Evolutionary conservation across 2,888 invertebrate genomes (phyloP).

Genomic region (Octonoba sinensis): DNA sequence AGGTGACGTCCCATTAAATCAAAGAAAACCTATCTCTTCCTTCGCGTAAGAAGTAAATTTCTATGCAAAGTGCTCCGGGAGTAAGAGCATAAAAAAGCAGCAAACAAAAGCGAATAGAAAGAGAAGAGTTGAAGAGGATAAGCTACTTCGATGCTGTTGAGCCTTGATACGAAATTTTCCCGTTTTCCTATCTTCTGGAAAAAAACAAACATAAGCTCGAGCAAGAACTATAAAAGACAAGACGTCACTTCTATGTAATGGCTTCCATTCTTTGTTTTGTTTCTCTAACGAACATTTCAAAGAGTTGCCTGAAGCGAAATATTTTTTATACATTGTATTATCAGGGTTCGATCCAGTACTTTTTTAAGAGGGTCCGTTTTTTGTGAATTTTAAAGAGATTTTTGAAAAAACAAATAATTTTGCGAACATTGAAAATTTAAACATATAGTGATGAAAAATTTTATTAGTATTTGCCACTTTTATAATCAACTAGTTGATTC

Average conservation of each 20-base stretch:
- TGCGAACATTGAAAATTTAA: no score
- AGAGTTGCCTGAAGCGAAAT: no score
- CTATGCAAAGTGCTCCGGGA: constrained; percentile 10
- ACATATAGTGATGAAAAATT: no score
- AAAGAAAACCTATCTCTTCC: background rate
- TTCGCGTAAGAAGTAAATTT: constrained; percentile 14
- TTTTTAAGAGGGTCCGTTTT: no score
- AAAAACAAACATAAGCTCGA: constrained; percentile 4
- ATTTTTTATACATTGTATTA: no score
- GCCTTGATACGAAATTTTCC: constrained; percentile 17
- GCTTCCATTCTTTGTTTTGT: background rate
- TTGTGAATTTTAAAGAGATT: no score
- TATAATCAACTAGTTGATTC: no score
- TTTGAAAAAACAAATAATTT: no score
- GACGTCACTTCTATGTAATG: constrained; percentile 20
- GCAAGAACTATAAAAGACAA: constrained; percentile 6
- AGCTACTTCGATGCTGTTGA: constrained; percentile 3
- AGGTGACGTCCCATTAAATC: background rate
- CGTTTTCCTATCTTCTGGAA: constrained; percentile 14
- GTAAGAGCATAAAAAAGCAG: constrained; percentile 3
- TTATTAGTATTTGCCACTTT: no score
- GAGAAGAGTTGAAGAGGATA: no score
- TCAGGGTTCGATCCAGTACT: no score
- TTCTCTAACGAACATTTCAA: background rate
- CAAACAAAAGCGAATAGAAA: background rate